Base-by-base conservation (phyloP, 2,113 vertebrate species). In the Otus sunia region DNA sequence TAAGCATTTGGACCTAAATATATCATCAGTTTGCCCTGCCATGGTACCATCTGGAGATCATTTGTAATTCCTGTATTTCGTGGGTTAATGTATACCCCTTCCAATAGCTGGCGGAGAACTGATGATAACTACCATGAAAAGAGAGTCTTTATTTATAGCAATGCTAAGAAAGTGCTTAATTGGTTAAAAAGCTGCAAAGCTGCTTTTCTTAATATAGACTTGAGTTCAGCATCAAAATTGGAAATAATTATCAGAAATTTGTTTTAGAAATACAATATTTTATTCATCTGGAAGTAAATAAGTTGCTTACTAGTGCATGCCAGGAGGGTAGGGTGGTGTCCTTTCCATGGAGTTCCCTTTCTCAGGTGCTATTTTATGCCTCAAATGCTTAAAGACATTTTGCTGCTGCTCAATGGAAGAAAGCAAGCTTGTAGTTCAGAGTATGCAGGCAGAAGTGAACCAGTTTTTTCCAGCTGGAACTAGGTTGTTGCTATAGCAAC, bases 401-500 rank as follows among this genome's bases (percentile, higher is more conserved):
- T 90, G 45, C 58, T 82, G 52, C 62, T 83, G 36, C 82, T 89
- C 78, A 91, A 36, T 62, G 53, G 77, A 45, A 95, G 87, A 96
- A 97, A 96, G 83, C 60, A 85, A 97, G 92, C 89, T 94, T 91
- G 75, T 85, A 88, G 69, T 83, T 81, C 72, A 83, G 73, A 62
- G 85, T 94, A 94, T 85, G 91, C 81, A 96, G 84, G 88, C 91
- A 97, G 91, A 97, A 97, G 86, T 82, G 71, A 98, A 97, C 97
- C 96, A 72, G 60, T 97, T 98, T 88, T 97, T 97, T 98, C 96
- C 88, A 92, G 96, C 83, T 96, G 94, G 96, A 98, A 98, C 94
- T 98, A 98, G 98, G 97, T 97, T 98, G 97, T 98, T 98, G 93
- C 97, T 96, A 98, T 98, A 97, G 98, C 87, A 98, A 98, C 98